Conservation (phyloP, 2,113 vertebrate genomes). For the Oxyura jamaicensis region DNA sequence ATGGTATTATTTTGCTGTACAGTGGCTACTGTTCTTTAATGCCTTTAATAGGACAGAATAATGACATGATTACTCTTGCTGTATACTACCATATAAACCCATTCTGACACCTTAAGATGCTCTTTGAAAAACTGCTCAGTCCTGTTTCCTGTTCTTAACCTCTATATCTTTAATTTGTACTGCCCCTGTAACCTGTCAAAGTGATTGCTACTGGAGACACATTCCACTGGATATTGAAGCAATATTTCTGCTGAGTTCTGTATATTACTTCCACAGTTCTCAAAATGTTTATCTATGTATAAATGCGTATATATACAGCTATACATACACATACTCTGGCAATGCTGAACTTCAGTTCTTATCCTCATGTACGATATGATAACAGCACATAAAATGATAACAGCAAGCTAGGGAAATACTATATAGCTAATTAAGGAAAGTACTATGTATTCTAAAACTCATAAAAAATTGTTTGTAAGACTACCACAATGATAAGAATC, state of each 20-base stretch:
- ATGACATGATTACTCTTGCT: background rate
- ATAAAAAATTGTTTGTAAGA: background rate
- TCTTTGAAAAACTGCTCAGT: background rate
- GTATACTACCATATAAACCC: background rate
- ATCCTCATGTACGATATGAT: background rate
- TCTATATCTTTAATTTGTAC: conserved; percentile 41
- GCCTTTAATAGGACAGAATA: background rate
- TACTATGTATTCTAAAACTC: background rate
- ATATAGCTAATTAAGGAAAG: background rate
- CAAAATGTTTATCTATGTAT: background rate
- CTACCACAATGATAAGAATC: background rate
- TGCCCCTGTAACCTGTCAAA: background rate
- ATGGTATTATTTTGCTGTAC: background rate
- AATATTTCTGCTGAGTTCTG: conserved; percentile 31
- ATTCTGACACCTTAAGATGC: background rate
- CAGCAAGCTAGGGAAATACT: background rate
- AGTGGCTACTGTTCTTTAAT: background rate
- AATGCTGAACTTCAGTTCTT: background rate
- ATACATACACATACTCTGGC: rapidly evolving
- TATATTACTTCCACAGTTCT: conserved; percentile 13
- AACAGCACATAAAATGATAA: background rate
- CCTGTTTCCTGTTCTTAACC: conserved; percentile 20
- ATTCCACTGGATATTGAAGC: background rate
- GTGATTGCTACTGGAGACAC: background rate
- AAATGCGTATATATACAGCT: background rate